Evolutionary conservation across 1,140 invertebrate species (phyloP).

Genomic region (Vanessa atalanta): DNA sequence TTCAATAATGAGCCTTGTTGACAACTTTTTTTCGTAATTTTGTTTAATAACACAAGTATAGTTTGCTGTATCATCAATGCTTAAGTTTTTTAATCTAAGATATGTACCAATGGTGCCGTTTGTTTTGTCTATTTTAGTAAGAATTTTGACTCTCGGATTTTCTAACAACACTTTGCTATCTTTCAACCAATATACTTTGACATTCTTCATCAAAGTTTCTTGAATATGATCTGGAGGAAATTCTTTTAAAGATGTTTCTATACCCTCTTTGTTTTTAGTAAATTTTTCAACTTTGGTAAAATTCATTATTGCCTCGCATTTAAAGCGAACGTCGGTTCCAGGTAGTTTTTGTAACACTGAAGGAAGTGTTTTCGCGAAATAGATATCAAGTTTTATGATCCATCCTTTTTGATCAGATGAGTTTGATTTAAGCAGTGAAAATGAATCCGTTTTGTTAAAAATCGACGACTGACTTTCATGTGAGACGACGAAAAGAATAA

Average conservation of each 20-base stretch:
- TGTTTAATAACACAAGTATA: slow-evolving; percentile 76
- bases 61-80: slow-evolving; percentile 60
- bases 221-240: slow-evolving; percentile 68
- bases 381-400: slow-evolving; percentile 75
- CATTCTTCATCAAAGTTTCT: slow-evolving; percentile 67
- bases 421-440: slow-evolving; percentile 59
- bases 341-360: slow-evolving; percentile 49
- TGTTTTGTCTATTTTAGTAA: slow-evolving; percentile 63
- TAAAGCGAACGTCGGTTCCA: slow-evolving; percentile 58
- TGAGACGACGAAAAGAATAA: slow-evolving; percentile 66
- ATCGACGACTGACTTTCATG: slow-evolving; percentile 50
- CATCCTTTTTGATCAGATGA: slow-evolving; percentile 68
- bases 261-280: slow-evolving; percentile 68
- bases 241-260: slow-evolving; percentile 64
- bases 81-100: slow-evolving; percentile 62
- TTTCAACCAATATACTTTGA: slow-evolving; percentile 76
- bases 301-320: slow-evolving; percentile 73
- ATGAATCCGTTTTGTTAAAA: slow-evolving; percentile 55
- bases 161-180: slow-evolving; percentile 56
- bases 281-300: slow-evolving; percentile 72
- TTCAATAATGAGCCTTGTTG: slow-evolving; percentile 60
- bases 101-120: slow-evolving; percentile 68
- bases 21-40: slow-evolving; percentile 69
- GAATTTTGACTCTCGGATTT: slow-evolving; percentile 50
- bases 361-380: slow-evolving; percentile 69